Evolutionary conservation across 2,113 vertebrate genomes (phyloP).

Genomic region (Sylvietta virens): DNA sequence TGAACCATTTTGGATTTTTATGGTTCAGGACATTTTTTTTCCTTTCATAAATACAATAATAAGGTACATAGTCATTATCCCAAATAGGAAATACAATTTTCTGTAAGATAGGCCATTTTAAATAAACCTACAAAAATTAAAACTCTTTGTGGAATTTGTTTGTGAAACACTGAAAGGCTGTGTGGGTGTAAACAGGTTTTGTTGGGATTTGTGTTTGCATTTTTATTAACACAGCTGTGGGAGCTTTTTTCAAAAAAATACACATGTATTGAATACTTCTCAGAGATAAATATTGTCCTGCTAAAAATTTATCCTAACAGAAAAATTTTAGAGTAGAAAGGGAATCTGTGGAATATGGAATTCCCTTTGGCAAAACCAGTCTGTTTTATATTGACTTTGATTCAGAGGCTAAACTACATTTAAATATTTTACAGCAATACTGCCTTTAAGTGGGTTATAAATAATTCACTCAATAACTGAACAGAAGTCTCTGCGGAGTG

Average conservation of each 20-base stretch:
- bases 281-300: not conserved
- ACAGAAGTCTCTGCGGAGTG: not conserved
- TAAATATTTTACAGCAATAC: conserved; percentile 10
- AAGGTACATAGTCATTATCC: not conserved
- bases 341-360: not conserved
- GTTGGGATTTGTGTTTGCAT: not conserved
- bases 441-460: conserved; percentile 10
- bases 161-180: not conserved
- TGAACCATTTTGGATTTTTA: not conserved
- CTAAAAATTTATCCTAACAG: not conserved
- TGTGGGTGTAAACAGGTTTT: not conserved
- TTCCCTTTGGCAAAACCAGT: conserved; percentile 6
- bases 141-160: not conserved
- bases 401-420: conserved; percentile 15
- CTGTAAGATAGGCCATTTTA: not conserved
- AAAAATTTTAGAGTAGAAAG: not conserved
- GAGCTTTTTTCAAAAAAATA: not conserved
- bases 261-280: not conserved
- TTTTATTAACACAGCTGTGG: not conserved
- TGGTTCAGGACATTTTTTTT: not conserved
- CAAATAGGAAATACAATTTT: not conserved
- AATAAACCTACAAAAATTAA: not conserved
- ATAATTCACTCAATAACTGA: conserved; percentile 56
- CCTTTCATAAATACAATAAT: not conserved
- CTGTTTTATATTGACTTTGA: conserved; percentile 14